Percentiles rank a stretch among this genome's conserved stretches.
Conservation (phyloP, 2,113 vertebrate genomes). For the Chiloscyllium plagiosum region DNA sequence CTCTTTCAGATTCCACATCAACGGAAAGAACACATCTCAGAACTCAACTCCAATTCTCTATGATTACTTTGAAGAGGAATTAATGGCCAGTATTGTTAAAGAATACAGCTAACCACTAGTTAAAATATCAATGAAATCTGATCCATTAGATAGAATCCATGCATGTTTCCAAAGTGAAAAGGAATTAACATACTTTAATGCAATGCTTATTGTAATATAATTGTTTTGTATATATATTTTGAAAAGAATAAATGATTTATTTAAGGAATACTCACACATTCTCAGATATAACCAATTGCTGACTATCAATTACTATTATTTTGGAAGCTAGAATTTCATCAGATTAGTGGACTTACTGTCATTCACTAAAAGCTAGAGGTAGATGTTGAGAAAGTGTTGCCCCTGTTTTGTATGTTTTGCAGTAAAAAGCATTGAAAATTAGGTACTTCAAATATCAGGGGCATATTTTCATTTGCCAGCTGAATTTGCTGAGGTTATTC, state of each 20-base stretch:
- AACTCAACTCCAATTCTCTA: constrained; percentile 48
- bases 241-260: constrained; percentile 3
- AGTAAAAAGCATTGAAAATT: not conserved
- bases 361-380: not conserved
- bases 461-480: not conserved
- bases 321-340: not conserved
- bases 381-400: not conserved
- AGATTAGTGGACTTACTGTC: not conserved
- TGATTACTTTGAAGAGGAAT: constrained; percentile 58
- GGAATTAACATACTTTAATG: not conserved
- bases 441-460: not conserved
- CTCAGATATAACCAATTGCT: not conserved
- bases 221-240: constrained; percentile 11
- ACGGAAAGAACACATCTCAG: constrained; percentile 42
- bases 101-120: constrained; percentile 54
- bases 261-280: not conserved
- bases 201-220: not conserved
- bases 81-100: constrained; percentile 65
- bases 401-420: not conserved
- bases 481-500: not conserved
- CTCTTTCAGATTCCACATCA: constrained; percentile 44
- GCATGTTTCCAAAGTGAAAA: constrained; percentile 38
- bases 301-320: not conserved
- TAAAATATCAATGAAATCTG: not conserved
- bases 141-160: not conserved